Evolutionary conservation across 2,797 vertebrate genomes (phyloP).

Genomic region (Myotis vivesi): DNA sequence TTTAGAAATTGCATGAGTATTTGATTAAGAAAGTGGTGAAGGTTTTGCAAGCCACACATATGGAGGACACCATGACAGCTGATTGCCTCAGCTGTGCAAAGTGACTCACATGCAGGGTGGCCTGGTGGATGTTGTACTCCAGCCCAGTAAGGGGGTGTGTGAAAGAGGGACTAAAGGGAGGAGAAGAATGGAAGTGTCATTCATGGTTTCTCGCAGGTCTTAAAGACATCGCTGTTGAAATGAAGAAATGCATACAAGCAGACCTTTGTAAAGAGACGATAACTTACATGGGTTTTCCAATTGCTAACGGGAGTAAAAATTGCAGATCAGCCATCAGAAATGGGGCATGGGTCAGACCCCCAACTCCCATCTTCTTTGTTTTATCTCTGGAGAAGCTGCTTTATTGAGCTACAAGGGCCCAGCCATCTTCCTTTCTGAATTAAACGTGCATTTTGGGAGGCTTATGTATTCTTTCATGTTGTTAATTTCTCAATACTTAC

Average conservation of each 20-base stretch:
- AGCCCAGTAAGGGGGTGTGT: background rate
- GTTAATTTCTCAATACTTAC: background rate
- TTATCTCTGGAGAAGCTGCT: slow-evolving; percentile 56
- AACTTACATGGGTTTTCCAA: slow-evolving; percentile 55
- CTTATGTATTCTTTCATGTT: background rate
- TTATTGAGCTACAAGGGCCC: slow-evolving; percentile 5
- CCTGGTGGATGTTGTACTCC: background rate
- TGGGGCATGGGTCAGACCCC: background rate
- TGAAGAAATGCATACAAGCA: slow-evolving; percentile 55
- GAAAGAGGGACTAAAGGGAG: background rate
- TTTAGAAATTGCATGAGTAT: background rate
- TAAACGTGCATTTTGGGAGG: background rate
- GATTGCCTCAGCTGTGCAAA: background rate
- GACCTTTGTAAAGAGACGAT: slow-evolving; percentile 24
- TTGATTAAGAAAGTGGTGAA: background rate
- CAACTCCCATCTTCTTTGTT: background rate
- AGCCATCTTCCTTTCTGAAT: background rate
- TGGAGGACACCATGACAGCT: background rate
- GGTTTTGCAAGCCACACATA: background rate
- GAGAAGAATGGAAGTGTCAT: background rate
- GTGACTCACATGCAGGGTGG: background rate
- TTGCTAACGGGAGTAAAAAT: slow-evolving; percentile 1
- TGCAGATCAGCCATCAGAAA: slow-evolving; percentile 43
- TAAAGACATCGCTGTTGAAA: slow-evolving; percentile 19
- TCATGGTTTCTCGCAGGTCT: slow-evolving; percentile 24